Conservation (phyloP, 2,113 vertebrate species). For the Nerophis ophidion region DNA sequence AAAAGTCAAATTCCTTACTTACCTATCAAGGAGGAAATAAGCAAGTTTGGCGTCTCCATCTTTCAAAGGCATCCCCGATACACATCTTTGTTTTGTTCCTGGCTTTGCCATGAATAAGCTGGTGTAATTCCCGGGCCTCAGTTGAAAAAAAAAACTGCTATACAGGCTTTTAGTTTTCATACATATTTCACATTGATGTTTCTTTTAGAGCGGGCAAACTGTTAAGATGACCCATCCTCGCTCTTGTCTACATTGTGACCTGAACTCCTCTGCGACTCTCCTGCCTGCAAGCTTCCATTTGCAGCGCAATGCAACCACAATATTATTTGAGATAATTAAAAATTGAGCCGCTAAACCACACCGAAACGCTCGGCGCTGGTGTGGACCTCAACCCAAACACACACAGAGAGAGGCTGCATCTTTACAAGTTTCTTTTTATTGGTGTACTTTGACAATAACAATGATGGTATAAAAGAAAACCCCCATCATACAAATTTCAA, state of each 20-base stretch:
- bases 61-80: no score
- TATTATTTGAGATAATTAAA: slow-evolving; percentile 7
- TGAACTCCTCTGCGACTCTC: background rate
- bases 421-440: slow-evolving; percentile 68
- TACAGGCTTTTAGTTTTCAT: slow-evolving; percentile 4
- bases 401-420: slow-evolving; percentile 4
- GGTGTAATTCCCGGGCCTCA: no score
- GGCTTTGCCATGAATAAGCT: no score
- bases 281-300: background rate
- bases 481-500: slow-evolving; percentile 72
- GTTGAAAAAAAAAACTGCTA: background rate
- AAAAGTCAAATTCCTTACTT: no score
- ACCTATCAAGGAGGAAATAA: no score
- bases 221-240: background rate
- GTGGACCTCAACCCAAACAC: background rate
- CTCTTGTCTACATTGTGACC: background rate
- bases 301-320: slow-evolving; percentile 1
- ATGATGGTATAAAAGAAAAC: slow-evolving; percentile 72
- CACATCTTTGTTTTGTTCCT: no score
- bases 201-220: slow-evolving; percentile 1
- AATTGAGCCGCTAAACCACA: slow-evolving; percentile 3
- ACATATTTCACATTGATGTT: no score
- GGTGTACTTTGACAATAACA: slow-evolving; percentile 70
- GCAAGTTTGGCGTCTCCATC: no score
- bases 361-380: background rate